Conservation (phyloP, 2,113 vertebrate species). For the Donacobius atricapilla region DNA sequence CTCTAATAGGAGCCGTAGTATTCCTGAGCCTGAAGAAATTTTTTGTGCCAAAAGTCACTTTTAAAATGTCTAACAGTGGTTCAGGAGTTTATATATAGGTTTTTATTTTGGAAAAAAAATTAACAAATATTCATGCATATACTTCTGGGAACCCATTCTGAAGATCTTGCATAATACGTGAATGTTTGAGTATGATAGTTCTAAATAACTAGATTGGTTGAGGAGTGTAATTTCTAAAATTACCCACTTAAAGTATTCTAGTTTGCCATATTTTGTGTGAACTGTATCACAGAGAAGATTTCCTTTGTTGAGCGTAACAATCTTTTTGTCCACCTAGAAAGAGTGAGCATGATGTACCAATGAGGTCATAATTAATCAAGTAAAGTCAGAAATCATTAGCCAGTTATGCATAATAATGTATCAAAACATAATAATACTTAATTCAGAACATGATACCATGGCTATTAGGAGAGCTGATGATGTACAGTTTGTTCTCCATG, state of each 20-base stretch:
- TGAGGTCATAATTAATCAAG: background rate
- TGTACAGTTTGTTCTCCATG: background rate
- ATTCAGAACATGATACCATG: background rate
- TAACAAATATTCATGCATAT: background rate
- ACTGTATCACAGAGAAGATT: background rate
- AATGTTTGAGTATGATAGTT: background rate
- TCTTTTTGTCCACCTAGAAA: background rate
- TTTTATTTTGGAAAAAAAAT: background rate
- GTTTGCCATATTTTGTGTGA: background rate
- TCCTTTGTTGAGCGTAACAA: background rate
- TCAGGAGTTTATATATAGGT: background rate
- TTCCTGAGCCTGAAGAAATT: background rate
- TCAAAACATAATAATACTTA: background rate
- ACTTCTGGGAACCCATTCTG: background rate
- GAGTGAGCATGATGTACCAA: background rate
- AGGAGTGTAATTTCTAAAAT: background rate
- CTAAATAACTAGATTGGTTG: background rate
- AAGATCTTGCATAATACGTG: background rate
- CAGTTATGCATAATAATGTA: background rate
- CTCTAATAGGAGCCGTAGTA: background rate
- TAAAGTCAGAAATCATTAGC: background rate
- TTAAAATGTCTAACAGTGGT: background rate
- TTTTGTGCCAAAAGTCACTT: background rate
- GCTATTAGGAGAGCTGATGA: background rate
- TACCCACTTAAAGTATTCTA: background rate